Conservation (phyloP, 1,140 invertebrate genomes). For the Cecropterus lyciades region DNA sequence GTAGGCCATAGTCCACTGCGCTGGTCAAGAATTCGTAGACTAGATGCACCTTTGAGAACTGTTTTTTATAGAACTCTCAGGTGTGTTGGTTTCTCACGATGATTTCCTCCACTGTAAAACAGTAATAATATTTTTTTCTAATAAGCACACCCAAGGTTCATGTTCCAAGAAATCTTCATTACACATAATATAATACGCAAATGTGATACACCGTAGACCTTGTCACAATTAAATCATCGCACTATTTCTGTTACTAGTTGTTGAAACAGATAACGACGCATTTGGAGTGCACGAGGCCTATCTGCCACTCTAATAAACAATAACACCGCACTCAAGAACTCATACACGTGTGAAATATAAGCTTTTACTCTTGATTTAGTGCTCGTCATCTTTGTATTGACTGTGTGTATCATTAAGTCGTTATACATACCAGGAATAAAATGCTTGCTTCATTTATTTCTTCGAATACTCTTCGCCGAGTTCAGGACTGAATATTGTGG, state of each 20-base stretch:
- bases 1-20: no score
- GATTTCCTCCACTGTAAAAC: no score
- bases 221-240: slow-evolving; percentile 2
- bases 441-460: background rate
- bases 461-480: background rate
- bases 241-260: background rate
- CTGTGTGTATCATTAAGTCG: background rate
- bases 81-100: no score
- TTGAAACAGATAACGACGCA: background rate
- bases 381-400: background rate
- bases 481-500: background rate
- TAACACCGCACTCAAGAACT: background rate
- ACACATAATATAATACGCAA: background rate
- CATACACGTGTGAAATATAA: background rate
- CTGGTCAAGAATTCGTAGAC: no score
- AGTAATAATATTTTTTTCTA: no score
- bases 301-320: background rate
- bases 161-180: background rate
- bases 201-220: background rate
- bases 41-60: no score
- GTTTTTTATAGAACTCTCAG: no score
- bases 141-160: background rate
- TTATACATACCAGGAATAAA: background rate
- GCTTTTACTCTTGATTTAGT: background rate
- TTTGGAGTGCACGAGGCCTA: background rate